phyloP scores from a whole-genome alignment of 2,113 vertebrate species.

The Girardinichthys multiradiatus region DNA sequence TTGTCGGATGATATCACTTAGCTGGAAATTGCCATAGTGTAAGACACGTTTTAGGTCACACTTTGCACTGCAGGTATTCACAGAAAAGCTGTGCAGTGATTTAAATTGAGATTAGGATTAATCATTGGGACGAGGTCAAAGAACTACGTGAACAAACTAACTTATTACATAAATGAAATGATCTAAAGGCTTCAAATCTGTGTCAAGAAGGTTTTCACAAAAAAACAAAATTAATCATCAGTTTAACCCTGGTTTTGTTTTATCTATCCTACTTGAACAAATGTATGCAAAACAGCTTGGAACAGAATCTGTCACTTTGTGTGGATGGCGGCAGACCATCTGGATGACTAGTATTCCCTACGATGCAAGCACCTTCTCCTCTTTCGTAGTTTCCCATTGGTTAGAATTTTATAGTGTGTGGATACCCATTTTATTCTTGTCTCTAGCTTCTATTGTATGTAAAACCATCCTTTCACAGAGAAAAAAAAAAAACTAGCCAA shows the following conservation, averaged over 20 bases:
- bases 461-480: not conserved
- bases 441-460: not conserved
- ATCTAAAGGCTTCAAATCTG: not conserved
- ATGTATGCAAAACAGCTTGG: slow-evolving; percentile 54
- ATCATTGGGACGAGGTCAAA: slow-evolving; percentile 1
- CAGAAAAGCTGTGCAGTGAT: not conserved
- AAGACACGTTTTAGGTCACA: slow-evolving; percentile 2
- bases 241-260: not conserved
- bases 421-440: not conserved
- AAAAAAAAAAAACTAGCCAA: too few species aligned
- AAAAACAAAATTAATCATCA: not conserved
- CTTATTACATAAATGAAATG: too few species aligned
- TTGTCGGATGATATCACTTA: slow-evolving; percentile 58
- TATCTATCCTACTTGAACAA: slow-evolving; percentile 24
- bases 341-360: slow-evolving; percentile 45
- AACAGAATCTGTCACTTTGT: slow-evolving; percentile 38
- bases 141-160: not conserved
- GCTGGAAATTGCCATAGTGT: not conserved
- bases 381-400: slow-evolving; percentile 43
- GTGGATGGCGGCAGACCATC: slow-evolving; percentile 34
- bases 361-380: slow-evolving; percentile 28
- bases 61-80: not conserved
- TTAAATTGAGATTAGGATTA: not conserved
- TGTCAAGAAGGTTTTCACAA: not conserved
- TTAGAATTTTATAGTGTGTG: slow-evolving; percentile 3